Conservation (phyloP, 2,888 invertebrate species). For the Scaptodrosophila latifasciaeformis region DNA sequence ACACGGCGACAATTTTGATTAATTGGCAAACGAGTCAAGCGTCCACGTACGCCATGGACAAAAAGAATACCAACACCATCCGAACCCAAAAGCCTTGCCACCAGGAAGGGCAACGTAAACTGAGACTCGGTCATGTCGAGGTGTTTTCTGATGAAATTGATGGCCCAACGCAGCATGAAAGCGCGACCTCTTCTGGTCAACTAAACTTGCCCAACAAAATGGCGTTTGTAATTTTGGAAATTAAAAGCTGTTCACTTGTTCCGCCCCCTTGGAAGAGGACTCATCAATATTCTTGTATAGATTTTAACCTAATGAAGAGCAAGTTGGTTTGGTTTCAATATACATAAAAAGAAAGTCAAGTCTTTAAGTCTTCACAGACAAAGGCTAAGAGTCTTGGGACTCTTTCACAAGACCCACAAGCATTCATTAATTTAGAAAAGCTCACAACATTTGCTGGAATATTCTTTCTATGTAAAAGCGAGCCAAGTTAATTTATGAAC, state of each 20-base stretch:
- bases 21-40: constrained; percentile 63
- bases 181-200: background rate
- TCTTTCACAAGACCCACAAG: too few species aligned
- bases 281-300: too few species aligned
- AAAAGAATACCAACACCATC: too few species aligned
- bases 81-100: too few species aligned
- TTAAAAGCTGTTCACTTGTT: too few species aligned
- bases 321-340: too few species aligned
- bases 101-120: constrained; percentile 27
- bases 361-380: too few species aligned
- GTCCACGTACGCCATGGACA: constrained; percentile 16
- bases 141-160: constrained; percentile 35
- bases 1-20: constrained; percentile 74
- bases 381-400: too few species aligned
- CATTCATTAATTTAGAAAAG: constrained; percentile 66
- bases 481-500: constrained; percentile 62
- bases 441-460: constrained; percentile 57
- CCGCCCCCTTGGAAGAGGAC: too few species aligned
- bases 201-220: constrained; percentile 29
- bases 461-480: constrained; percentile 51
- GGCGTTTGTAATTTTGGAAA: too few species aligned
- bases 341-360: too few species aligned
- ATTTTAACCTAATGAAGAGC: too few species aligned
- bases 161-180: constrained; percentile 34
- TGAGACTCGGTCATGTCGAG: constrained; percentile 20